phyloP scores from a whole-genome alignment of 1,140 invertebrate species.

The Pemphigus obesinymphae region DNA sequence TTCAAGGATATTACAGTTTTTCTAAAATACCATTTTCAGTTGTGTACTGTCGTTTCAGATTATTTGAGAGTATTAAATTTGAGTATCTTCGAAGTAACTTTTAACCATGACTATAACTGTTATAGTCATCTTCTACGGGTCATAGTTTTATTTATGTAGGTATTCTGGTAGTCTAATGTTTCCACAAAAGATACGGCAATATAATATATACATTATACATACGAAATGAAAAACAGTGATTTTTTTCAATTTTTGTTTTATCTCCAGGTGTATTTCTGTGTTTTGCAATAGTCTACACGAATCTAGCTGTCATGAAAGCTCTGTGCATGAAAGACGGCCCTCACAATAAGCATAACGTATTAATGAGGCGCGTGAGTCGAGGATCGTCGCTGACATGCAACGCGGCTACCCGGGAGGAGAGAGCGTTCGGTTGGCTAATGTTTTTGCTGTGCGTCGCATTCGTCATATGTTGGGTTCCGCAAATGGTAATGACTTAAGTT shows the following conservation, averaged over 20 bases:
- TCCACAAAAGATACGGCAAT: no score
- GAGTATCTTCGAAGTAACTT: no score
- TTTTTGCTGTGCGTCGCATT: slow-evolving; percentile 74
- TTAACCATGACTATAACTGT: no score
- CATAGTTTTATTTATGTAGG: no score
- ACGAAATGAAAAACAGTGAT: no score
- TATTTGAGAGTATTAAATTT: no score
- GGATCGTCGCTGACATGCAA: slow-evolving; percentile 46
- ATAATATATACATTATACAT: no score
- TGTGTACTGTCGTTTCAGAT: no score
- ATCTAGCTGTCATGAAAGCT: slow-evolving; percentile 71
- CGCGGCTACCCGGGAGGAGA: slow-evolving; percentile 66
- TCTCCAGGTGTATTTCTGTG: slow-evolving; percentile 66
- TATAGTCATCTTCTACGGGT: no score
- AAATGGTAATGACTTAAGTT: slow-evolving; percentile 62
- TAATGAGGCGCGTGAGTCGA: slow-evolving; percentile 46
- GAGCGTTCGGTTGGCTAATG: slow-evolving; percentile 78
- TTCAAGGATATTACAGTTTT: no score
- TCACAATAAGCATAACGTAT: slow-evolving; percentile 38
- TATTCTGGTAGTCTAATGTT: no score
- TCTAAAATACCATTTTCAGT: no score
- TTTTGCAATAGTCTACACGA: slow-evolving; percentile 72
- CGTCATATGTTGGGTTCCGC: slow-evolving; percentile 79
- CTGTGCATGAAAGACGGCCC: slow-evolving; percentile 49
- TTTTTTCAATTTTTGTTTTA: background rate